Evolutionary conservation across 2,113 vertebrate genomes (phyloP).

Genomic region (Hippocampus abdominalis): DNA sequence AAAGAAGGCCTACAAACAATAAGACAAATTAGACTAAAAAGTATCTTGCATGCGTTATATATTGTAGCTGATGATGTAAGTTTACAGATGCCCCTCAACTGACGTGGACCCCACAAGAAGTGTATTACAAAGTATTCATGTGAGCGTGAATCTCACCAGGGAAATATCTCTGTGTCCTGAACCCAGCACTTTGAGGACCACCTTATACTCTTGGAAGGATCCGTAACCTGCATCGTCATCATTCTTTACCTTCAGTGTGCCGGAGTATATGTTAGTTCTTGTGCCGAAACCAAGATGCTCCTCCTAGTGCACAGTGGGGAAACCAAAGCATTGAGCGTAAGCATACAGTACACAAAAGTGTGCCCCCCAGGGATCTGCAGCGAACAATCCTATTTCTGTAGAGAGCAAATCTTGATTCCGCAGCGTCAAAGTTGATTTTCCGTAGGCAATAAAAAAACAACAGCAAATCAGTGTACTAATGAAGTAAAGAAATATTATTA

Average conservation of each 20-base stretch:
- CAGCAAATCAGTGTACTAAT: too few species aligned
- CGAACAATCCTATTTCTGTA: too few species aligned
- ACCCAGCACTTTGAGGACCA: constrained; percentile 93
- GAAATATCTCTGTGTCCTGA: constrained; percentile 94
- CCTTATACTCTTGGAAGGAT: constrained; percentile 83
- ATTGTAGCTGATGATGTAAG: neutral
- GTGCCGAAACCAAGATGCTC: constrained; percentile 94
- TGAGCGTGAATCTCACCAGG: constrained; percentile 73
- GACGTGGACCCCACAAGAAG: neutral
- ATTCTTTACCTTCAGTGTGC: constrained; percentile 82
- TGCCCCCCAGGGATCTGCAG: too few species aligned
- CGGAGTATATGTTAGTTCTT: constrained; percentile 87
- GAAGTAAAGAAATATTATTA: too few species aligned
- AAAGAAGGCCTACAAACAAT: constrained; percentile 83
- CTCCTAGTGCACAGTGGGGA: constrained; percentile 64
- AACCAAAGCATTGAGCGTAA: neutral
- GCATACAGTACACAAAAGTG: too few species aligned
- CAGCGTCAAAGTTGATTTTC: too few species aligned
- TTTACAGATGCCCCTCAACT: neutral
- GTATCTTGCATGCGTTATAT: neutral
- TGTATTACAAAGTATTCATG: too few species aligned
- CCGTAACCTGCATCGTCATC: constrained; percentile 75
- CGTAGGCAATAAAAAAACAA: too few species aligned
- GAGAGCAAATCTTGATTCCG: too few species aligned
- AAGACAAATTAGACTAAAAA: constrained; percentile 4